Evolutionary conservation across 2,888 invertebrate genomes (phyloP).

Genomic region (Galeopsomyia nigrocyanea): DNA sequence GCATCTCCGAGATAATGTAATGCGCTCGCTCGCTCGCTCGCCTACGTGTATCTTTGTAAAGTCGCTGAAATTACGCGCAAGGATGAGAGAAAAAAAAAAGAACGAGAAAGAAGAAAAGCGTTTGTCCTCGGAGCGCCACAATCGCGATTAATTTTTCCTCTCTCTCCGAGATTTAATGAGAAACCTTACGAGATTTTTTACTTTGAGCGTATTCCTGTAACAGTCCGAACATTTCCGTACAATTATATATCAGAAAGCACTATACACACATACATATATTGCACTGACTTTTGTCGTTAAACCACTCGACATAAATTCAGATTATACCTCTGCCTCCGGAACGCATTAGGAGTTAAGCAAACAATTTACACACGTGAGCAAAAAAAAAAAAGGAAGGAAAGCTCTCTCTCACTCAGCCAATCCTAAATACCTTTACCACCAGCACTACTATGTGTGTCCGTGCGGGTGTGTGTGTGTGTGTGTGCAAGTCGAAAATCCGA

Average conservation of each 20-base stretch:
- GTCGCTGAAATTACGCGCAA: constrained; percentile 25
- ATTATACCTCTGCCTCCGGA: too few relatives aligned
- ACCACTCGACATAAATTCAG: too few relatives aligned
- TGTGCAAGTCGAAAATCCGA: constrained; percentile 23
- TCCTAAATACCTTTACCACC: constrained; percentile 13
- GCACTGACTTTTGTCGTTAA: too few relatives aligned
- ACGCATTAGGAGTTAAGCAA: too few relatives aligned
- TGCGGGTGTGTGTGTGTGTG: background rate
- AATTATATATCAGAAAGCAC: too few relatives aligned
- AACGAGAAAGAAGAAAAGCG: background rate
- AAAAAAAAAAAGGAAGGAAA: background rate
- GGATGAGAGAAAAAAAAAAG: background rate
- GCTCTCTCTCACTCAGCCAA: background rate
- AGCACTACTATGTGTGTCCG: too few relatives aligned
- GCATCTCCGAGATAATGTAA: constrained; percentile 52
- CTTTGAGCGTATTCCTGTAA: too few relatives aligned
- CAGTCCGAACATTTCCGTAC: too few relatives aligned
- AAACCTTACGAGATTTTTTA: too few relatives aligned
- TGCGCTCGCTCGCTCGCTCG: constrained; percentile 15
- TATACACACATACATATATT: too few relatives aligned
- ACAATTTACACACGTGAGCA: too few relatives aligned
- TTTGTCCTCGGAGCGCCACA: background rate
- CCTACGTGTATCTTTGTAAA: constrained; percentile 37
- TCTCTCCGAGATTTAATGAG: background rate
- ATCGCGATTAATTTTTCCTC: constrained; percentile 26